These are phyloP conservation scores for Carposina sasakii DNA, from an alignment of 1,140 invertebrate genomes.

Conservation along the genomic window DNA sequence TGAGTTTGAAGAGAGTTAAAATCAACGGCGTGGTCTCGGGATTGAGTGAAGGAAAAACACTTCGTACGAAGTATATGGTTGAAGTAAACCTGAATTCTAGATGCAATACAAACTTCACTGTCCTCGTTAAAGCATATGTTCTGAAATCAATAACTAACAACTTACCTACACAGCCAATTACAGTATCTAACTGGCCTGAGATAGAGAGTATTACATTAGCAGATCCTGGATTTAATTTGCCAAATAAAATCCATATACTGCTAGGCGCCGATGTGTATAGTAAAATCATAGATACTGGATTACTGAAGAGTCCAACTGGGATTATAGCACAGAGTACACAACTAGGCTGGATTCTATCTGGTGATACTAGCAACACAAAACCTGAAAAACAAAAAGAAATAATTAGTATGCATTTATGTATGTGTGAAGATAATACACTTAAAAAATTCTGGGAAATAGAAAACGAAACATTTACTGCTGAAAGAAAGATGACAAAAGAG, in stretches of 20 bases:
- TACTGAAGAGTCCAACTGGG: constrained; percentile 24
- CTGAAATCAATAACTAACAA: too few relatives aligned
- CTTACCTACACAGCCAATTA: too few relatives aligned
- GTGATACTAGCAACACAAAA: too few relatives aligned
- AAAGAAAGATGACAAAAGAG: neutral
- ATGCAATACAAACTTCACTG: constrained; percentile 11
- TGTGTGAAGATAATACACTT: too few relatives aligned
- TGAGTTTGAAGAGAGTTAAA: constrained; percentile 7
- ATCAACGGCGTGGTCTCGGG: constrained; percentile 4
- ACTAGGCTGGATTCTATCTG: constrained; percentile 28
- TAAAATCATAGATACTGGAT: constrained; percentile 18
- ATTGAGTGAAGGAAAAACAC: constrained; percentile 3
- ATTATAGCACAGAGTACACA: constrained; percentile 24
- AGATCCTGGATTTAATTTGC: constrained; percentile 12
- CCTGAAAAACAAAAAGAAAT: too few relatives aligned
- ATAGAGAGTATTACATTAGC: constrained; percentile 15
- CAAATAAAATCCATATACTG: constrained; percentile 22
- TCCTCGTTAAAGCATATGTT: too few relatives aligned
- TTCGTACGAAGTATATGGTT: constrained; percentile 13
- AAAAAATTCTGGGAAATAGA: constrained; percentile 4
- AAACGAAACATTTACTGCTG: too few relatives aligned
- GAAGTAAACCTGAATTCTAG: constrained; percentile 8
- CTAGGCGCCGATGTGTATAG: constrained; percentile 20
- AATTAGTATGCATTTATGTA: too few relatives aligned
- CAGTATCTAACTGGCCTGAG: too few relatives aligned